Evolutionary conservation across 1,140 invertebrate species (phyloP).

Genomic region (Protaetia brevitarsis): DNA sequence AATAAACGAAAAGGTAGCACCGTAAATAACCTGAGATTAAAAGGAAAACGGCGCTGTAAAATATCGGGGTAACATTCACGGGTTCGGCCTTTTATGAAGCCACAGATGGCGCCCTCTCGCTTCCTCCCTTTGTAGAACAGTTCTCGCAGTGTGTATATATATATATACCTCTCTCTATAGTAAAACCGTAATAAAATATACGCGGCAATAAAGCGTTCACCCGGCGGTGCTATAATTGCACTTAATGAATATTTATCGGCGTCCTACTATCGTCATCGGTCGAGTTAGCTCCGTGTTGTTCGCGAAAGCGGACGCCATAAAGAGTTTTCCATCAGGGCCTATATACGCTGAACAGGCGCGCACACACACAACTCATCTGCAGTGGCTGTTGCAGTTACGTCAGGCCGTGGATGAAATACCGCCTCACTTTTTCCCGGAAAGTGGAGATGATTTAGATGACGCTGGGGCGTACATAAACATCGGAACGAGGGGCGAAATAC

Average conservation of each 20-base stretch:
- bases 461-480: background rate
- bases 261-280: conserved; percentile 39
- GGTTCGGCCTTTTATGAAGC: too few species aligned
- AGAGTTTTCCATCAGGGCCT: conserved; percentile 29
- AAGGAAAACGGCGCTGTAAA: too few species aligned
- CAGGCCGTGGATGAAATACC: conserved; percentile 39
- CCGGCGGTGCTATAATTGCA: conserved; percentile 47
- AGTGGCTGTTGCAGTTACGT: conserved; percentile 39
- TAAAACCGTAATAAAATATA: conserved; percentile 48
- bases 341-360: background rate
- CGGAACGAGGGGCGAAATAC: background rate
- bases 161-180: conserved; percentile 42
- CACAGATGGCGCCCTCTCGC: too few species aligned
- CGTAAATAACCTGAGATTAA: too few species aligned
- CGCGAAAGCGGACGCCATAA: conserved; percentile 37
- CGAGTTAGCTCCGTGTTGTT: conserved; percentile 39
- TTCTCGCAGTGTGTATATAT: too few species aligned
- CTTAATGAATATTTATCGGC: conserved; percentile 49
- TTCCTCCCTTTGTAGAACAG: too few species aligned
- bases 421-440: conserved; percentile 35
- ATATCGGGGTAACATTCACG: too few species aligned
- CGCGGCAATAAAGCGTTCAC: conserved; percentile 47
- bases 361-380: conserved; percentile 41
- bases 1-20: too few species aligned
- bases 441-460: conserved; percentile 35